Conservation (phyloP, 2,888 invertebrate species). For the Trissolcus japonicus region DNA sequence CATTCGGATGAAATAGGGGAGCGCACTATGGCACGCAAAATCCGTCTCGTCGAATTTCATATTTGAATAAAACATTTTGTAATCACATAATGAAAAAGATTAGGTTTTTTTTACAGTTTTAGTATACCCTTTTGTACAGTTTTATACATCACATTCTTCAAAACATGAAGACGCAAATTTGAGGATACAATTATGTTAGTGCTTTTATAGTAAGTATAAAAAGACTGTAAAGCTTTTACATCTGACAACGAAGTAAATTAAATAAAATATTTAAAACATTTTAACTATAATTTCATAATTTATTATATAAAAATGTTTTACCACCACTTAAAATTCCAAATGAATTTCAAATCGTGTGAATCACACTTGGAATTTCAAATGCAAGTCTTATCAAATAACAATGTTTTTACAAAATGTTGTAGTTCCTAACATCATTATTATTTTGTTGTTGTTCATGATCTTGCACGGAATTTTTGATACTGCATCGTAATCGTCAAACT, state of each 20-base stretch:
- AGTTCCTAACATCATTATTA: no score
- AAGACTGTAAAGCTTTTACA: conserved; percentile 23
- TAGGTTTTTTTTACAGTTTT: no score
- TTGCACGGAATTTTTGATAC: no score
- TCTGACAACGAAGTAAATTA: conserved; percentile 19
- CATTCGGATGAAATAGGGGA: conserved; percentile 23
- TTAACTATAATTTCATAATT: conserved; percentile 14
- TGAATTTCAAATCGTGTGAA: not conserved
- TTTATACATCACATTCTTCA: conserved; percentile 14
- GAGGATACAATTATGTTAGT: conserved; percentile 6
- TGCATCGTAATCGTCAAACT: not conserved
- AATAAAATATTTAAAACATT: conserved; percentile 16
- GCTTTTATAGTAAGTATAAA: conserved; percentile 21
- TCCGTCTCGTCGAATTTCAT: conserved; percentile 19
- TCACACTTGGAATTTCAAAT: no score
- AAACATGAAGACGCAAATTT: no score
- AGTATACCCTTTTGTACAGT: conserved; percentile 16
- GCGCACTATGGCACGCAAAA: conserved; percentile 38
- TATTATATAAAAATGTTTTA: conserved; percentile 11
- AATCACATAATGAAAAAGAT: conserved; percentile 11
- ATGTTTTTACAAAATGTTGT: no score
- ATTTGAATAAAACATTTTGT: conserved; percentile 4
- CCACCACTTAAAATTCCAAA: not conserved
- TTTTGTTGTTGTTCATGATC: no score
- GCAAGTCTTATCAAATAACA: no score